These are phyloP conservation scores for Rhinichthys osculus DNA, from an alignment of 2,797 vertebrate genomes.

Conservation along the genomic window DNA sequence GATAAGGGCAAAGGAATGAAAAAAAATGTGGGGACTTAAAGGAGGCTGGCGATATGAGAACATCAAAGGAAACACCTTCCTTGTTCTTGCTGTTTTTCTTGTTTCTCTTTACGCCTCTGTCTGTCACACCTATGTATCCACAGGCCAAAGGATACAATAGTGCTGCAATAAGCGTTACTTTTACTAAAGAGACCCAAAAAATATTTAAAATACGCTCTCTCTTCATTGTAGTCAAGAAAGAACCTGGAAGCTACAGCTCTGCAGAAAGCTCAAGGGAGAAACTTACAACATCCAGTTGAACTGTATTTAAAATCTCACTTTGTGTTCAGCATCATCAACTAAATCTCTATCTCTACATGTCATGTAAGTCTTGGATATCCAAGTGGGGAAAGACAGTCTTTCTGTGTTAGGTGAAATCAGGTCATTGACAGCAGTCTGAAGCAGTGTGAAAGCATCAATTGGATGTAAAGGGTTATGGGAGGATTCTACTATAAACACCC, in stretches of 20 bases:
- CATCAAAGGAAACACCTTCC: constrained; percentile 55
- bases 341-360: constrained; percentile 9
- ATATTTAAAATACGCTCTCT: constrained; percentile 19
- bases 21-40: constrained; percentile 18
- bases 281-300: constrained; percentile 2
- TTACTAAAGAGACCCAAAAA: constrained; percentile 43
- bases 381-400: not conserved
- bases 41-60: constrained; percentile 52
- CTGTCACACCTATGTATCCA: constrained; percentile 43
- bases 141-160: constrained; percentile 45
- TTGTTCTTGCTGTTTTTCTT: not conserved
- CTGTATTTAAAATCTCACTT: constrained; percentile 8
- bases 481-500: not conserved
- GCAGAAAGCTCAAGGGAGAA: constrained; percentile 12
- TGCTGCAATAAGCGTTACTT: constrained; percentile 35
- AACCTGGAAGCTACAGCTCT: constrained; percentile 14
- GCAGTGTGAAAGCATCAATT: not conserved
- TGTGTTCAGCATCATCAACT: constrained; percentile 16
- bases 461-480: not conserved
- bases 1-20: constrained; percentile 46
- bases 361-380: not conserved
- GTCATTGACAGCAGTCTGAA: not conserved
- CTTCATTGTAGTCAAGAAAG: constrained; percentile 1
- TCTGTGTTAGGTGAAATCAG: not conserved
- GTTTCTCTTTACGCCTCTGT: constrained; percentile 10